Conservation (phyloP, 2,797 vertebrate genomes). For the Chelon labrosus region DNA sequence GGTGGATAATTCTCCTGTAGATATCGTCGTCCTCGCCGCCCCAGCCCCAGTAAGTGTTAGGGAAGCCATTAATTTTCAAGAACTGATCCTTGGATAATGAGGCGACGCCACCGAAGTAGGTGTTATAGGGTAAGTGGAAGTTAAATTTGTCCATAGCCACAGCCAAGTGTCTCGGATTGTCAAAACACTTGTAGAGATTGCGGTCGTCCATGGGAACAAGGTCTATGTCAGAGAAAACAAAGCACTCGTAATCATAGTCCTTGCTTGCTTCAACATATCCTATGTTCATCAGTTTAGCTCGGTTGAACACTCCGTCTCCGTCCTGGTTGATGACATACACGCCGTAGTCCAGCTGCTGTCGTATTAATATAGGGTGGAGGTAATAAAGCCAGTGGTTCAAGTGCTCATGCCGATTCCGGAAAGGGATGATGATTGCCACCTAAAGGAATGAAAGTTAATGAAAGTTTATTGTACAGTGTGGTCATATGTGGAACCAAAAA, state of each 20-base stretch:
- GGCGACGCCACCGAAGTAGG: slow-evolving; percentile 93
- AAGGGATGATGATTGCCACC: slow-evolving; percentile 92
- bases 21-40: slow-evolving; percentile 98
- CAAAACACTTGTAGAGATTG: slow-evolving; percentile 92
- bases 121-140: slow-evolving; percentile 91
- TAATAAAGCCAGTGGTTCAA: slow-evolving; percentile 89
- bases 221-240: slow-evolving; percentile 96
- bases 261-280: slow-evolving; percentile 92
- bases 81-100: slow-evolving; percentile 91
- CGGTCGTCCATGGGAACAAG: slow-evolving; percentile 93
- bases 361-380: slow-evolving; percentile 89
- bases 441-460: slow-evolving; percentile 21
- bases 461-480: too few species aligned
- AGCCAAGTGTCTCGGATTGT: slow-evolving; percentile 92
- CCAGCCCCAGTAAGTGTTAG: slow-evolving; percentile 98
- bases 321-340: slow-evolving; percentile 92
- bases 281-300: slow-evolving; percentile 93
- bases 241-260: slow-evolving; percentile 93
- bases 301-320: slow-evolving; percentile 92
- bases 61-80: slow-evolving; percentile 93
- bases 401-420: slow-evolving; percentile 92
- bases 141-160: slow-evolving; percentile 97
- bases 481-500: too few species aligned
- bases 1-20: slow-evolving; percentile 85
- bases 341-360: slow-evolving; percentile 89